Conservation (phyloP, 1,140 invertebrate genomes). For the Hyles vespertilio region DNA sequence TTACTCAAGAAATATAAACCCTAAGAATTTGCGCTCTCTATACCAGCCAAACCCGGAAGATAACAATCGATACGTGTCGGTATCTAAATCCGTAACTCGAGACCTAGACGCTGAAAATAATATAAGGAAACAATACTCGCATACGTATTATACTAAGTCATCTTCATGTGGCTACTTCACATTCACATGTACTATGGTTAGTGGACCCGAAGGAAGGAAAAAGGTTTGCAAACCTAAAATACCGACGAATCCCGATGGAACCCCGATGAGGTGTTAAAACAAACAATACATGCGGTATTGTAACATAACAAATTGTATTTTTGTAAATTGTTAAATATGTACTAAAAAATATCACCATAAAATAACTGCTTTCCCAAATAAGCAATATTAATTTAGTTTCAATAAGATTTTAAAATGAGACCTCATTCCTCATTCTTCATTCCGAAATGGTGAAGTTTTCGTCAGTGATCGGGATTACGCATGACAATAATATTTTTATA, state of each 20-base stretch:
- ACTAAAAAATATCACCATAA: no score
- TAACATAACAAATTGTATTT: no score
- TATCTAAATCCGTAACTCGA: slow-evolving; percentile 86
- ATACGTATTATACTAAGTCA: slow-evolving; percentile 89
- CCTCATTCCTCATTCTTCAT: no score
- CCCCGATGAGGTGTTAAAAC: slow-evolving; percentile 66
- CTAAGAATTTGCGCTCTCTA: slow-evolving; percentile 59
- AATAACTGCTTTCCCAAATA: no score
- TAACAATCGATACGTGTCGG: slow-evolving; percentile 79
- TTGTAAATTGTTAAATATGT: no score
- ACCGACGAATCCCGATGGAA: slow-evolving; percentile 67
- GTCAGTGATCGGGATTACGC: no score
- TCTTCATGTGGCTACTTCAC: slow-evolving; percentile 91
- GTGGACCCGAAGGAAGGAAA: slow-evolving; percentile 83
- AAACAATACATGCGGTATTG: background rate
- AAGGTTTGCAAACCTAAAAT: slow-evolving; percentile 87
- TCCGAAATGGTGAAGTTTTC: no score
- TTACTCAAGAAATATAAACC: slow-evolving; percentile 59
- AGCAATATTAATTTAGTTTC: no score
- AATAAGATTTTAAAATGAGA: no score
- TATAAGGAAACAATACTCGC: slow-evolving; percentile 80
- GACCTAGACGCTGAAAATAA: slow-evolving; percentile 77
- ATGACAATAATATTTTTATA: no score
- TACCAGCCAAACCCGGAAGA: slow-evolving; percentile 52
- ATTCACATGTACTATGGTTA: slow-evolving; percentile 87